Conservation (phyloP, 30 jellyfish, hydroid and myxozoan species). For the Catostylus mosaicus region DNA sequence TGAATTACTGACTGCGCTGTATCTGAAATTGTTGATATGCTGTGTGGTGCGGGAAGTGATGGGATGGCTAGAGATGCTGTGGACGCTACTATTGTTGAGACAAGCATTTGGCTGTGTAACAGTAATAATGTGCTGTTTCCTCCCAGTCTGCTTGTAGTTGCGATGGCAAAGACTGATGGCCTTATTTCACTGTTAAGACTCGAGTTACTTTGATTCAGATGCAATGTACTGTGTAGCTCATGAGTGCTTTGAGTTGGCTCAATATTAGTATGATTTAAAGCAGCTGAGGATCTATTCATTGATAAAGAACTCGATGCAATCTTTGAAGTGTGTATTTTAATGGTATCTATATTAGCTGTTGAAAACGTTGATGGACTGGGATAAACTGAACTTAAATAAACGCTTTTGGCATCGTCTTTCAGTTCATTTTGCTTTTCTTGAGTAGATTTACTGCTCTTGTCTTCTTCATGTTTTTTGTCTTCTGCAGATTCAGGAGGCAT, state of each 20-base stretch:
- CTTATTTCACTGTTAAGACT: background rate
- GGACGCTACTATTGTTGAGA: conserved; percentile 33
- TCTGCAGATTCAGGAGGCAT: conserved; percentile 24
- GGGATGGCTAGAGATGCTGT: conserved; percentile 16
- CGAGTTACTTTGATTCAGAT: background rate
- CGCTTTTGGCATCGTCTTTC: background rate
- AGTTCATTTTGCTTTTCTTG: background rate
- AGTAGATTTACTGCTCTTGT: background rate
- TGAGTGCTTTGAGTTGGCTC: background rate
- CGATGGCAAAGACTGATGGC: background rate
- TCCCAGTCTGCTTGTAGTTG: background rate
- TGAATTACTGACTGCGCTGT: conserved; percentile 36
- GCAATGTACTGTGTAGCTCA: background rate
- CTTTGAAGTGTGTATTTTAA: conserved; percentile 11
- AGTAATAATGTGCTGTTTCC: background rate
- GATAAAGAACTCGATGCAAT: background rate
- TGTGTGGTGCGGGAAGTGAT: conserved; percentile 38
- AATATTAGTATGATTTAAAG: background rate
- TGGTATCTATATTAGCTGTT: background rate
- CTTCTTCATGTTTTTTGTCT: background rate
- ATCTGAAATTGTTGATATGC: conserved; percentile 11
- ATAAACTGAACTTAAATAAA: conserved; percentile 2
- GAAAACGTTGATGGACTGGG: conserved; percentile 44
- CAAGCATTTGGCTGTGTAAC: background rate
- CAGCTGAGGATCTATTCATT: background rate